These are phyloP conservation scores for Papilio gigon DNA, from an alignment of 2,888 invertebrate species.

Conservation along the genomic window DNA sequence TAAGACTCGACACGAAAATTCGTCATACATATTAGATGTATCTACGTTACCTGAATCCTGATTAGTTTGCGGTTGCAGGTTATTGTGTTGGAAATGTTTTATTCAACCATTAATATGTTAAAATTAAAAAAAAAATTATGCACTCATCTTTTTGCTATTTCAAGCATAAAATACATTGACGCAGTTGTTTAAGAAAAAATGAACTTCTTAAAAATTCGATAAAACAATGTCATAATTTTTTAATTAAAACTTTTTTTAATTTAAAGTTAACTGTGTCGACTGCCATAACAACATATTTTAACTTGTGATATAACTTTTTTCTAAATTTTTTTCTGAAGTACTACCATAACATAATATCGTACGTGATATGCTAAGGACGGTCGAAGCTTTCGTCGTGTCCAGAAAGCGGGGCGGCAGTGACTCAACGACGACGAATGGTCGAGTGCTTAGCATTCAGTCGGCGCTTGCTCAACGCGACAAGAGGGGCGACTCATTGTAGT, in stretches of 20 bases:
- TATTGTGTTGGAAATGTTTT: conserved; percentile 8
- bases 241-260: too few species aligned
- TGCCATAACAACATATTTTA: too few species aligned
- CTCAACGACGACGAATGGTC: conserved; percentile 69
- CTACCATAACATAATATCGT: not conserved
- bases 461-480: conserved; percentile 59
- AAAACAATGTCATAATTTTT: too few species aligned
- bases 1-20: not conserved
- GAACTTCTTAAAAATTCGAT: too few species aligned
- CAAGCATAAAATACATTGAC: too few species aligned
- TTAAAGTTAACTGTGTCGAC: too few species aligned
- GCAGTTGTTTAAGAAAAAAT: too few species aligned
- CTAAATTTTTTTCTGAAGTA: not conserved
- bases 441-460: conserved; percentile 70
- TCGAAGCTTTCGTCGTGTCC: conserved; percentile 43
- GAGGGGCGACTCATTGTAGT: conserved; percentile 60
- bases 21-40: conserved; percentile 40
- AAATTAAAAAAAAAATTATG: not conserved
- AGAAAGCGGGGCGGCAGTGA: conserved; percentile 66
- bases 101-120: not conserved
- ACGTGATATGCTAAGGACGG: conserved; percentile 11
- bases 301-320: not conserved
- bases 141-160: not conserved
- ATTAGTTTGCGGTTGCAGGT: conserved; percentile 12
- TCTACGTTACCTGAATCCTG: not conserved